Evolutionary conservation across 2,888 invertebrate genomes (phyloP), one percentile per base, ranked within the genome.

Genomic region (Pollenia labialis): DNA sequence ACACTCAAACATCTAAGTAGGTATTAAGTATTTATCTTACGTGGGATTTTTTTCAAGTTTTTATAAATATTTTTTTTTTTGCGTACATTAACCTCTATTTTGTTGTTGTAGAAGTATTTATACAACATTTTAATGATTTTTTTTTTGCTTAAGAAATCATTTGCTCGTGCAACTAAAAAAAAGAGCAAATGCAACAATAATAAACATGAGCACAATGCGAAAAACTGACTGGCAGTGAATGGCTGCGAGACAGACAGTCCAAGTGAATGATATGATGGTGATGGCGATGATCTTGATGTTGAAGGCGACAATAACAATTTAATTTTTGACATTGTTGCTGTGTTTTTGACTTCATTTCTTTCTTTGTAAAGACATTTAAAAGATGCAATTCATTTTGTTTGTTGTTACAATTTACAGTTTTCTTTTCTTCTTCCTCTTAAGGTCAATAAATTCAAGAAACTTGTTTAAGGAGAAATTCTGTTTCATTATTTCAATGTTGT

Each of bases 51-150:
- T 64, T 54, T 62, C 9, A 66, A 46, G 46, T 64, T 66, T 48
- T 74, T 77, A 54, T 40, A 14, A 32, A 66, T 12, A 44, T 3
- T 44, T 46, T 60, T 46, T 60, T 40, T 77, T 64, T 44, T 77
- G 58, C 83, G 83, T 79, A 52, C 83, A 84, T 84, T 84, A 79
- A 84, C 83, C 83, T 83, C 52, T 77, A 42, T 64, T 40, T 40
- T 76, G 2, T 69, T 81, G 72, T 66, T 75, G 58, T 44, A 11
- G n/a, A 16, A 48, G 32, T 40, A 40, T 46, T 44, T n/a, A 56
- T n/a, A 75, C 18, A 80, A 75, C 18, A 80, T 14, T 64, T 77
- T 50, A 69, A 52, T 71, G 52, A 52, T 8, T 50, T 48, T 50
- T 44, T 44, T 32, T 8, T 68, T 40, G 50, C 10, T 18, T 4